Conservation (phyloP, 1,140 invertebrate species). For the Drosophila ambigua region DNA sequence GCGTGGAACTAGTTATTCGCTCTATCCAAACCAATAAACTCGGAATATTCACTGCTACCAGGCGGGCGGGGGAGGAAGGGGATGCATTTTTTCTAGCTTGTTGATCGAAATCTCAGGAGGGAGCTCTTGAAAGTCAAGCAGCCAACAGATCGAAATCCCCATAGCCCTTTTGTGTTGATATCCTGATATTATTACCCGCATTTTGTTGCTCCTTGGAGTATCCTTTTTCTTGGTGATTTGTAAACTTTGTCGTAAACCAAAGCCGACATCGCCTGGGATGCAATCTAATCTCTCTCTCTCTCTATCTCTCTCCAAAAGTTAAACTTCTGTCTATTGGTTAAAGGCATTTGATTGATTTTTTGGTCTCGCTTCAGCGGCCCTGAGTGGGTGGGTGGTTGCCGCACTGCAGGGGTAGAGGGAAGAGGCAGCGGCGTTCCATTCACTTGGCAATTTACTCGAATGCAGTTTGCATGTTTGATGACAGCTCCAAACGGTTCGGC, state of each 20-base stretch:
- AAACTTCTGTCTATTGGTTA: conserved; percentile 40
- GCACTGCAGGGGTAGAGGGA: background rate
- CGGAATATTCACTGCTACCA: conserved; percentile 58
- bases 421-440: conserved; percentile 8
- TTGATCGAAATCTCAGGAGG: conserved; percentile 38
- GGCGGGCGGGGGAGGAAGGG: conserved; percentile 5
- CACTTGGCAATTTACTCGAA: conserved; percentile 53
- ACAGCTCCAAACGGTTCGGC: conserved; percentile 40
- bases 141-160: conserved; percentile 30
- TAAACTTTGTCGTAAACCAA: conserved; percentile 31
- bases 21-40: conserved; percentile 64
- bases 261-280: too few species aligned
- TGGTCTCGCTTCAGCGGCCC: background rate
- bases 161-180: conserved; percentile 14
- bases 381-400: too few species aligned
- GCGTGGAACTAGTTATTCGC: conserved; percentile 28
- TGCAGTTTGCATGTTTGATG: conserved; percentile 62
- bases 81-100: conserved; percentile 45
- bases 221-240: conserved; percentile 39
- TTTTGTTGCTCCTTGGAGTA: conserved; percentile 52
- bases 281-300: conserved; percentile 41
- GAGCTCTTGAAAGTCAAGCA: background rate
- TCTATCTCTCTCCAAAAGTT: conserved; percentile 6
- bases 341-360: conserved; percentile 50
- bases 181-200: conserved; percentile 41